Percentiles rank a stretch among this genome's conserved stretches.
Conservation (phyloP, 1,140 invertebrate genomes). For the Phortica variegata region DNA sequence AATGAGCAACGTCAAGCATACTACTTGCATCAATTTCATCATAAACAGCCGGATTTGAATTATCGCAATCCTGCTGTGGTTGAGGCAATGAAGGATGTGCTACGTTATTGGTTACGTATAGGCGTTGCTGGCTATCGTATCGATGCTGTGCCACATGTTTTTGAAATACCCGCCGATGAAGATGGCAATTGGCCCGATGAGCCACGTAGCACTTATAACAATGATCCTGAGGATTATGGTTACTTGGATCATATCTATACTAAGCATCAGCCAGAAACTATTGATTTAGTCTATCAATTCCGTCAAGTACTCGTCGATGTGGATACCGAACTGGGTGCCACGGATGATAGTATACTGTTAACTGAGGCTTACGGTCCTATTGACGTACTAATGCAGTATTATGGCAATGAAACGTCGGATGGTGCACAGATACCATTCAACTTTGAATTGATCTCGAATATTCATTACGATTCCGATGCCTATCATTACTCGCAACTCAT, state of each 20-base stretch:
- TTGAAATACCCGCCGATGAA: constrained; percentile 60
- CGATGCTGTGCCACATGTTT: constrained; percentile 65
- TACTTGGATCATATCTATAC: constrained; percentile 68
- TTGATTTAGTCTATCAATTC: constrained; percentile 65
- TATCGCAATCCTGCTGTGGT: constrained; percentile 64
- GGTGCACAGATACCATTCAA: constrained; percentile 69
- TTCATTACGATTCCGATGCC: constrained; percentile 62
- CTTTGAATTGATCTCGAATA: constrained; percentile 61
- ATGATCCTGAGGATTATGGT: constrained; percentile 59
- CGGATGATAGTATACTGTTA: constrained; percentile 61
- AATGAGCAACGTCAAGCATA: constrained; percentile 63
- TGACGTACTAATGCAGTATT: constrained; percentile 64
- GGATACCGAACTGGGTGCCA: constrained; percentile 58
- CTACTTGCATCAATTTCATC: constrained; percentile 68
- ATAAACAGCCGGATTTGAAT: constrained; percentile 71
- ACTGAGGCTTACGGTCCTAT: constrained; percentile 65
- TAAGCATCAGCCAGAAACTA: constrained; percentile 62
- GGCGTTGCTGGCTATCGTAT: constrained; percentile 77
- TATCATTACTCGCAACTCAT: constrained; percentile 60
- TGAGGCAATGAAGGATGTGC: constrained; percentile 60
- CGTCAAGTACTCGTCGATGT: constrained; percentile 63
- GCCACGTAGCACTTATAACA: constrained; percentile 55
- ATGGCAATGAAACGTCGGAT: constrained; percentile 60
- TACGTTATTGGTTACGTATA: constrained; percentile 72
- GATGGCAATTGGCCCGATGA: constrained; percentile 62